Conservation (phyloP, 2,888 invertebrate species). For the Amiota communis region DNA sequence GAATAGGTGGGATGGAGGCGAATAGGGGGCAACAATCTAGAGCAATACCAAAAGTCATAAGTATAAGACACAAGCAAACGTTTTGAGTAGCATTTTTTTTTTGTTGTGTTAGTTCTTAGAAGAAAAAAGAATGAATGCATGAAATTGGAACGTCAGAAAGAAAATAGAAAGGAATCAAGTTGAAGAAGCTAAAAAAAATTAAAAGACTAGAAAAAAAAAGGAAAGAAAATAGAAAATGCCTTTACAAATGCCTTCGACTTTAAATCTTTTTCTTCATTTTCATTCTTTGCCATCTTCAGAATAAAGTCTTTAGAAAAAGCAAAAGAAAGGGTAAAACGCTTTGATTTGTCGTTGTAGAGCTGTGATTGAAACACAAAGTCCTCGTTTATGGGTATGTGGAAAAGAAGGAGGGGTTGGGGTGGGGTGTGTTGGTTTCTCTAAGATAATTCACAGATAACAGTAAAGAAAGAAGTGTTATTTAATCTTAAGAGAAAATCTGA, state of each 20-base stretch:
- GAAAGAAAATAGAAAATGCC: conserved; percentile 36
- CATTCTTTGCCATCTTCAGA: background rate
- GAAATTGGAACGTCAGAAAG: conserved; percentile 19
- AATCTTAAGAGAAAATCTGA: conserved; percentile 65
- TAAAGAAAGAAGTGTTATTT: conserved; percentile 61
- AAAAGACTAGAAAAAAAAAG: conserved; percentile 30
- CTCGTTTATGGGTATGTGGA: background rate
- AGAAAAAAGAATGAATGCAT: background rate
- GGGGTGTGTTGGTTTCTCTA: conserved; percentile 43
- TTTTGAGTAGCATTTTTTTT: background rate
- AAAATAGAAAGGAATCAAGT: background rate
- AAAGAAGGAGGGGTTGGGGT: conserved; percentile 40
- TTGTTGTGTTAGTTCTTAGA: too few relatives aligned
- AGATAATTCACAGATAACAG: conserved; percentile 56
- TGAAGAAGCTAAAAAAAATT: conserved; percentile 17
- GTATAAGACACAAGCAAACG: conserved; percentile 30
- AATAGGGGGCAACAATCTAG: conserved; percentile 20
- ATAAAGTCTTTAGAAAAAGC: background rate
- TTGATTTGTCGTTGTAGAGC: conserved; percentile 15
- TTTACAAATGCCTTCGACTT: conserved; percentile 57
- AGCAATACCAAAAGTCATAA: conserved; percentile 57
- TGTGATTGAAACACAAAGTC: background rate
- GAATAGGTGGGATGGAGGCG: background rate
- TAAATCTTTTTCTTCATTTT: background rate
- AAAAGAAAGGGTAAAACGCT: conserved; percentile 10